A percentile compares a stretch with the other conserved stretches of the same genome.
phyloP scores from a whole-genome alignment of 2,113 vertebrate genomes.

The Stigmatopora argus region DNA sequence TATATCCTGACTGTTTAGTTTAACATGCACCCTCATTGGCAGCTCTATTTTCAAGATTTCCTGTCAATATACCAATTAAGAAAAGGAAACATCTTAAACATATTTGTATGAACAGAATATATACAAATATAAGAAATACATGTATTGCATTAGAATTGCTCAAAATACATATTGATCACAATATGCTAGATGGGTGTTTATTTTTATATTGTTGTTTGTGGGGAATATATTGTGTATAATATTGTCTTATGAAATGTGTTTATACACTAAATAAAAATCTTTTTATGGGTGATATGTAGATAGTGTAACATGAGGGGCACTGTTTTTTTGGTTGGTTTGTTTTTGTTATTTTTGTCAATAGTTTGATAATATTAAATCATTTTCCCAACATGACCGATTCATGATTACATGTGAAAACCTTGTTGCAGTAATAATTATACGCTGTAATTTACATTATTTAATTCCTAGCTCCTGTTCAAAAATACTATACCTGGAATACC shows the following conservation, averaged over 20 bases:
- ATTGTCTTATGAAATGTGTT: constrained; percentile 73
- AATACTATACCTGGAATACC: too few species aligned
- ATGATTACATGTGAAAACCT: too few species aligned
- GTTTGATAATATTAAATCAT: not conserved
- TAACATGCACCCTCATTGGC: constrained; percentile 9
- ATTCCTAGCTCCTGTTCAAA: too few species aligned
- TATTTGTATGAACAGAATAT: constrained; percentile 53
- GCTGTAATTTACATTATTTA: too few species aligned
- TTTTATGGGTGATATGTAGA: constrained; percentile 72
- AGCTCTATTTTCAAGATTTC: constrained; percentile 26
- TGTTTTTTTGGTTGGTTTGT: not conserved
- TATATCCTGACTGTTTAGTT: constrained; percentile 8
- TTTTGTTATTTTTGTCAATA: not conserved
- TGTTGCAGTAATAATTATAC: too few species aligned
- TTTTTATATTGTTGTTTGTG: constrained; percentile 75
- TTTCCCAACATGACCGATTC: not conserved
- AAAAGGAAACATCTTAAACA: constrained; percentile 19
- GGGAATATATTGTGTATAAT: constrained; percentile 63
- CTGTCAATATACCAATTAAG: constrained; percentile 12
- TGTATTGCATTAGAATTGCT: constrained; percentile 40
- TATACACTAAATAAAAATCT: constrained; percentile 74
- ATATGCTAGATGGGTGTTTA: constrained; percentile 72
- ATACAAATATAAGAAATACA: constrained; percentile 20
- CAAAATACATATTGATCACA: constrained; percentile 43
- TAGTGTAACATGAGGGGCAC: constrained; percentile 6